phyloP scores from a whole-genome alignment of 2,888 invertebrate species.

The Drosophila prolongata region DNA sequence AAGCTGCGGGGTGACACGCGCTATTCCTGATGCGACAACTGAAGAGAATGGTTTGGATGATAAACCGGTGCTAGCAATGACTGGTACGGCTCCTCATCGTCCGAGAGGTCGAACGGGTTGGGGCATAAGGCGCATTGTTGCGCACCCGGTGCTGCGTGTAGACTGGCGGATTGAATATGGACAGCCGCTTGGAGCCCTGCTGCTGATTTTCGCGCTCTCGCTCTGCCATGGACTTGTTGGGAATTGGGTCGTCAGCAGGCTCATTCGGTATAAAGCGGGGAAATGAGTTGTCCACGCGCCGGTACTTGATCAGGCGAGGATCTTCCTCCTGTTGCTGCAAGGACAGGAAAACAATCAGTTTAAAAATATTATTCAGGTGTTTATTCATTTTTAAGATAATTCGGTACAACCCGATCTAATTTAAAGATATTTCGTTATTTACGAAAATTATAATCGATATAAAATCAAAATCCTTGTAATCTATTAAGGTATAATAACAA shows the following conservation, averaged over 20 bases:
- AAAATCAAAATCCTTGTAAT: no score
- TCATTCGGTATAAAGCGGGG: slow-evolving; percentile 67
- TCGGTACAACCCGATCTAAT: no score
- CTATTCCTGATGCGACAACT: no score
- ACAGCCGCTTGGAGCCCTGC: slow-evolving; percentile 60
- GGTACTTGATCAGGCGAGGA: slow-evolving; percentile 53
- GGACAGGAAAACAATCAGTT: not conserved
- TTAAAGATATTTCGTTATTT: no score
- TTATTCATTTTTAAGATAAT: no score
- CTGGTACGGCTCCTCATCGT: slow-evolving; percentile 73
- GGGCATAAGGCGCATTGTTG: slow-evolving; percentile 45
- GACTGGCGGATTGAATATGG: slow-evolving; percentile 73
- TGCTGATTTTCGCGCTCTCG: slow-evolving; percentile 9
- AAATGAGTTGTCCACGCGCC: slow-evolving; percentile 67
- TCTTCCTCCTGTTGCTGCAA: slow-evolving; percentile 14
- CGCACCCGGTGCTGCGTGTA: slow-evolving; percentile 57
- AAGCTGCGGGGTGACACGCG: slow-evolving; percentile 15
- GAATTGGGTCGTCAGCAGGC: slow-evolving; percentile 43
- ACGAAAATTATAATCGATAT: no score
- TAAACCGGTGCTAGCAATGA: not conserved
- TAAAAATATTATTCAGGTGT: no score
- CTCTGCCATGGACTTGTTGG: slow-evolving; percentile 46
- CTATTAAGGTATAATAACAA: no score
- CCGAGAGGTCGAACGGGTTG: slow-evolving; percentile 77
- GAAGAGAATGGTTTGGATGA: not conserved